These are phyloP conservation scores for Callipepla californica DNA, from an alignment of 2,113 vertebrate species.

Conservation along the genomic window DNA sequence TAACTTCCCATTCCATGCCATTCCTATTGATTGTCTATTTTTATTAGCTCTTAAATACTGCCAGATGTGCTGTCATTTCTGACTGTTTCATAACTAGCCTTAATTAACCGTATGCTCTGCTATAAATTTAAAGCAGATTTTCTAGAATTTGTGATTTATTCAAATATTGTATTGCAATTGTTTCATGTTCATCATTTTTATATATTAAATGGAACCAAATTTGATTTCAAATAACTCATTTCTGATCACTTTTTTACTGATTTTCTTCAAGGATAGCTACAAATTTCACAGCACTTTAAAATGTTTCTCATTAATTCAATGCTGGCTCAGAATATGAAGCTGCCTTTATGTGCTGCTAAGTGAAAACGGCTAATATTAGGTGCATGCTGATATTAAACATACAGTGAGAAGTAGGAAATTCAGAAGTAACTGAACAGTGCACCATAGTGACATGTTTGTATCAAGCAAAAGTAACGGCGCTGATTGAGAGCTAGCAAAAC, in stretches of 20 bases:
- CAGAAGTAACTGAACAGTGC: neutral
- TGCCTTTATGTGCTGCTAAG: neutral
- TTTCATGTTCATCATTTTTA: neutral
- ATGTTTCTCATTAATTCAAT: neutral
- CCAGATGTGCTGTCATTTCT: neutral
- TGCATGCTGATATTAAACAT: neutral
- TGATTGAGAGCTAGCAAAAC: neutral
- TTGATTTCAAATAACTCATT: neutral
- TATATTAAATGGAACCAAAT: neutral
- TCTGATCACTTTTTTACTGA: neutral
- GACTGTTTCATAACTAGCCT: neutral
- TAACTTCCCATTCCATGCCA: neutral
- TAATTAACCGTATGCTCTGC: neutral
- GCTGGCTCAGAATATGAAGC: neutral
- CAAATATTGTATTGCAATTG: neutral
- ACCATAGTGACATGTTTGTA: neutral
- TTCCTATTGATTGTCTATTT: neutral
- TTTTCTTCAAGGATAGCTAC: neutral
- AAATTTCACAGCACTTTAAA: neutral
- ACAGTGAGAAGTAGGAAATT: neutral
- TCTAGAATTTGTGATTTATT: neutral
- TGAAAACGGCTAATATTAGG: neutral
- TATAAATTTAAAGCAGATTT: neutral
- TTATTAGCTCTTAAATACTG: neutral
- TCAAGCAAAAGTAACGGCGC: neutral